These are phyloP conservation scores for Trichechus manatus DNA, from an alignment of 2,113 vertebrate species.

Conservation along the genomic window DNA sequence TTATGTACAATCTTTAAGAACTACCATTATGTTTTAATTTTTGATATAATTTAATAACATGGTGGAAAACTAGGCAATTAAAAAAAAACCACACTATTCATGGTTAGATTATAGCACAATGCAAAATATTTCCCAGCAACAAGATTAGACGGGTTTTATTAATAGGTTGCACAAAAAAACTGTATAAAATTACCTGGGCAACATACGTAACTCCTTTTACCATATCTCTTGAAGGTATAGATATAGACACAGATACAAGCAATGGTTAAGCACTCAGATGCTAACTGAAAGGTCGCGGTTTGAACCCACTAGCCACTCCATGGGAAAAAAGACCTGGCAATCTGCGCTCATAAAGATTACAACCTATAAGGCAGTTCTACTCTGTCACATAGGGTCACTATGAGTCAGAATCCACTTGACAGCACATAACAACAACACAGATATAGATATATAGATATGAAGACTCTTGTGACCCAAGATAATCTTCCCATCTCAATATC, in stretches of 20 bases:
- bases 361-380: too few relatives aligned
- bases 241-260: neutral
- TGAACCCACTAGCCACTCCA: too few relatives aligned
- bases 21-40: neutral
- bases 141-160: neutral
- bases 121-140: neutral
- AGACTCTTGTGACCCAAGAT: too few relatives aligned
- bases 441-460: too few relatives aligned
- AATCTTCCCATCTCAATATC: too few relatives aligned
- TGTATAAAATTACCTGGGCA: neutral
- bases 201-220: neutral
- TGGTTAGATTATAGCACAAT: neutral
- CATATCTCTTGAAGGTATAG: neutral
- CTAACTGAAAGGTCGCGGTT: too few relatives aligned
- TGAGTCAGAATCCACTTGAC: too few relatives aligned
- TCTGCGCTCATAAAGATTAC: too few relatives aligned
- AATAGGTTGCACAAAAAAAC: neutral
- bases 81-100: neutral
- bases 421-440: too few relatives aligned
- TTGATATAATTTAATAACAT: conserved; percentile 43
- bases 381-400: too few relatives aligned
- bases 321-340: too few relatives aligned
- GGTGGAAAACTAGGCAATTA: neutral
- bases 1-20: conserved; percentile 39
- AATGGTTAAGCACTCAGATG: too few relatives aligned